These are phyloP conservation scores for Synanthedon andrenaeformis DNA, from an alignment of 2,888 invertebrate genomes.

Conservation along the genomic window DNA sequence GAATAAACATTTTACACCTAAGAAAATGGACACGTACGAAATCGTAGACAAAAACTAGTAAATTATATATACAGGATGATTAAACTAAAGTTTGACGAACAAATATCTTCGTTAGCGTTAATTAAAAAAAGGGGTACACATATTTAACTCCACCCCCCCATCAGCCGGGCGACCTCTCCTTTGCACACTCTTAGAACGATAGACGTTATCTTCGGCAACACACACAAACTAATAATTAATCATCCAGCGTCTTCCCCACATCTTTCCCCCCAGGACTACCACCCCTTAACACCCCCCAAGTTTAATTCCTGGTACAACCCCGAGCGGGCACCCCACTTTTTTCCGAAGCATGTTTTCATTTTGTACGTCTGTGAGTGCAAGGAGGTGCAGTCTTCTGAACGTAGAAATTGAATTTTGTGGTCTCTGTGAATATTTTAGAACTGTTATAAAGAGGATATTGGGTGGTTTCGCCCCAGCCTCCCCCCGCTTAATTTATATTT, in stretches of 20 bases:
- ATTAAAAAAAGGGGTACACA: not conserved
- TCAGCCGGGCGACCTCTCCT: conserved; percentile 7
- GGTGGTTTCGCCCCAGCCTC: conserved; percentile 26
- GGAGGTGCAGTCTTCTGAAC: conserved; percentile 29
- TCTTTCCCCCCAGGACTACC: conserved; percentile 12
- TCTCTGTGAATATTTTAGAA: conserved; percentile 59
- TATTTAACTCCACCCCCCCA: conserved; percentile 4
- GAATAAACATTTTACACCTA: too few species aligned
- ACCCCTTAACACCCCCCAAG: conserved; percentile 33
- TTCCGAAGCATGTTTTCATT: conserved; percentile 59
- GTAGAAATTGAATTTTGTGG: conserved; percentile 68
- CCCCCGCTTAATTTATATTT: not conserved
- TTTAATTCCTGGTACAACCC: conserved; percentile 60
- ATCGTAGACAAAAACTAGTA: too few species aligned
- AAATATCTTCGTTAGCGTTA: not conserved
- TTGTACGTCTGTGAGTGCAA: conserved; percentile 47
- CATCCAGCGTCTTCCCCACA: conserved; percentile 56
- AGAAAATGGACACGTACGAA: too few species aligned
- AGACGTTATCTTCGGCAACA: conserved; percentile 50
- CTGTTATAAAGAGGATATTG: conserved; percentile 42
- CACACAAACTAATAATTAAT: conserved; percentile 70
- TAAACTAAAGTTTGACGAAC: too few species aligned
- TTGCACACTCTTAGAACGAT: conserved; percentile 1
- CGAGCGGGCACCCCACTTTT: conserved; percentile 31
- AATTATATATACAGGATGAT: too few species aligned